Conservation (phyloP, 2,888 invertebrate genomes). For the Coecobrya sp. region DNA sequence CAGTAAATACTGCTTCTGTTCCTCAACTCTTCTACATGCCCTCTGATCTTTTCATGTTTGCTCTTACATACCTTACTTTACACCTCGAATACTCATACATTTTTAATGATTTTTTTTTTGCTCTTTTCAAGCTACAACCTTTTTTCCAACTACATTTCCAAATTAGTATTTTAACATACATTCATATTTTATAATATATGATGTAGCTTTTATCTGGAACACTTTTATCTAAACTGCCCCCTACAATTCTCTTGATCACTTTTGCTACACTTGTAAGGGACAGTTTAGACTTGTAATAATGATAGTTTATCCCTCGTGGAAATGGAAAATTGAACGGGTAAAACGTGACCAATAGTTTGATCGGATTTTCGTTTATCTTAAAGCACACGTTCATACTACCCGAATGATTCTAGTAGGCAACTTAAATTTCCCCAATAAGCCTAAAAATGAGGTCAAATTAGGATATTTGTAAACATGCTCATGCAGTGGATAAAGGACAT, state of each 20-base stretch:
- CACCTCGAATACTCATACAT: slow-evolving; percentile 33
- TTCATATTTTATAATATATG: no score
- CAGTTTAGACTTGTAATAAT: background rate
- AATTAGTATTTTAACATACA: no score
- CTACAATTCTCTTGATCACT: no score
- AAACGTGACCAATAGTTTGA: background rate
- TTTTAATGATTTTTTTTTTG: background rate
- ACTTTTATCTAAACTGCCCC: no score
- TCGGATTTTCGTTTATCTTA: background rate
- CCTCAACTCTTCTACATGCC: background rate
- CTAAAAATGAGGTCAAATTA: background rate
- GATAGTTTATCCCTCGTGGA: background rate
- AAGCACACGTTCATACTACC: background rate
- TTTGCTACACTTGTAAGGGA: background rate
- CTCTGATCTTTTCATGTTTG: slow-evolving; percentile 41
- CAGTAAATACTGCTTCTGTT: background rate
- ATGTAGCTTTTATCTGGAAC: no score
- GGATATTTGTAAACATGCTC: background rate
- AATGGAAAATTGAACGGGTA: background rate
- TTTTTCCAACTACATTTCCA: background rate
- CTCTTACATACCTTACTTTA: slow-evolving; percentile 24
- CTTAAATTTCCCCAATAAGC: background rate
- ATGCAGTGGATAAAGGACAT: background rate
- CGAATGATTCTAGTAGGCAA: background rate
- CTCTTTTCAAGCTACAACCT: background rate